phyloP scores from a whole-genome alignment of 2,797 vertebrate species.

The Hapalemur alaotrensis region DNA sequence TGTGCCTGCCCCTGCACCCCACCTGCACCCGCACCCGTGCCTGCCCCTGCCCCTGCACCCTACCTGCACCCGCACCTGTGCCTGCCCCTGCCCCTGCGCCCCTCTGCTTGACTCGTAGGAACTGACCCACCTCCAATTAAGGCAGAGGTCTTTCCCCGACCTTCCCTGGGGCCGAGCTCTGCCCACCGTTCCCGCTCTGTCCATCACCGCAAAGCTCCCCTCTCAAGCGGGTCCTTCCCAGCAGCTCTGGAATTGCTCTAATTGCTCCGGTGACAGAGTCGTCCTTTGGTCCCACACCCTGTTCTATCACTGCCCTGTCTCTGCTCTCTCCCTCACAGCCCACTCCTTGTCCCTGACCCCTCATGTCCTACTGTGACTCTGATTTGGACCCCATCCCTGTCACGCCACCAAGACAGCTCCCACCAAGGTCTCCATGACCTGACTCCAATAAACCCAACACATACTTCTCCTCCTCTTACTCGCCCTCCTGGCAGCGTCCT shows the following conservation, averaged over 20 bases:
- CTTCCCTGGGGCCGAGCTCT: not conserved
- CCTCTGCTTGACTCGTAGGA: not conserved
- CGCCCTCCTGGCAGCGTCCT: too few species aligned
- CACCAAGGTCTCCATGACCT: too few species aligned
- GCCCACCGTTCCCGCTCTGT: fast-evolving
- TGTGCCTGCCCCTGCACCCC: too few species aligned
- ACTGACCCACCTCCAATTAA: not conserved
- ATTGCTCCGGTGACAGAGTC: fast-evolving
- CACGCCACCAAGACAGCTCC: too few species aligned
- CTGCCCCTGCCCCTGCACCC: fast-evolving
- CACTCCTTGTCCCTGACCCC: too few species aligned
- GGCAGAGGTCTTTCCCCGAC: not conserved
- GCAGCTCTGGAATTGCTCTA: not conserved
- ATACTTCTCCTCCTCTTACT: too few species aligned
- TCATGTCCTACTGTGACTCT: too few species aligned
- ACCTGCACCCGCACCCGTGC: too few species aligned
- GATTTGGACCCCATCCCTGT: too few species aligned
- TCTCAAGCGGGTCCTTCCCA: not conserved
- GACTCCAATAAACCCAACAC: too few species aligned
- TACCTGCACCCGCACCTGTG: too few species aligned
- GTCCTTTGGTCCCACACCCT: fast-evolving
- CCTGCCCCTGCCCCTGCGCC: fast-evolving
- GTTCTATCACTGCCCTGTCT: not conserved
- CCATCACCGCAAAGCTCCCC: not conserved
- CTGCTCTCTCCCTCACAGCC: not conserved